Conservation (phyloP, 64 coral and sea anemone species). For the Stylophora pistillata region DNA sequence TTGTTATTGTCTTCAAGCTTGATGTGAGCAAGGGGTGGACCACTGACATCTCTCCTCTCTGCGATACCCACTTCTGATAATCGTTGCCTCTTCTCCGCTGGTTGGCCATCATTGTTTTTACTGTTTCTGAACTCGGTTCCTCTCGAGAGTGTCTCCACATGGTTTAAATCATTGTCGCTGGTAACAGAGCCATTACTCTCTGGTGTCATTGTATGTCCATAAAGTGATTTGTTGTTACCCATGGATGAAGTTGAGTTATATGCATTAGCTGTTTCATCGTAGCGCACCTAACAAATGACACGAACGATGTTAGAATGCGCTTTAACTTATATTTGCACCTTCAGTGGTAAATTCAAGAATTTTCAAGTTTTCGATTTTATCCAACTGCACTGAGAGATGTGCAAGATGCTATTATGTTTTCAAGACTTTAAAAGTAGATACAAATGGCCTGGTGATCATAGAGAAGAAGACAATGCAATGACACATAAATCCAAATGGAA, state of each 20-base stretch:
- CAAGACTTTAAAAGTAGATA: too few relatives aligned
- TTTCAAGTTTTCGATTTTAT: too few relatives aligned
- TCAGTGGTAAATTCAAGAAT: too few relatives aligned
- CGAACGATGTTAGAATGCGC: background rate
- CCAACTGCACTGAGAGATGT: too few relatives aligned
- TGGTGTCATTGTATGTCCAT: slow-evolving; percentile 49
- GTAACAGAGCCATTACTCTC: slow-evolving; percentile 23
- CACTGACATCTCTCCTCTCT: slow-evolving; percentile 14
- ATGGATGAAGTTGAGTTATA: slow-evolving; percentile 59
- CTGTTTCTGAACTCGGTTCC: slow-evolving; percentile 9
- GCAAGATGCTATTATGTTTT: too few relatives aligned
- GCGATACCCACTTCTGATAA: background rate
- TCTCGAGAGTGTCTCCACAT: background rate
- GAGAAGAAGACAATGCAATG: too few relatives aligned
- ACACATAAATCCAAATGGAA: too few relatives aligned
- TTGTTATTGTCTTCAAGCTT: slow-evolving; percentile 65
- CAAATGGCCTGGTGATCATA: too few relatives aligned
- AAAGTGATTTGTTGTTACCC: slow-evolving; percentile 81
- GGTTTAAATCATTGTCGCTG: background rate
- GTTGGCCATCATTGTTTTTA: slow-evolving; percentile 11
- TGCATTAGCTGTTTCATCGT: slow-evolving; percentile 65
- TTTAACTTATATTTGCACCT: too few relatives aligned
- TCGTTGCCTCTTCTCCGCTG: slow-evolving; percentile 22
- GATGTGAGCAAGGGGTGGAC: slow-evolving; percentile 46
- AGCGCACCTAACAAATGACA: slow-evolving; percentile 62